These are phyloP conservation scores for Macroglossus sobrinus DNA, from an alignment of 2,113 vertebrate genomes.

Conservation along the genomic window DNA sequence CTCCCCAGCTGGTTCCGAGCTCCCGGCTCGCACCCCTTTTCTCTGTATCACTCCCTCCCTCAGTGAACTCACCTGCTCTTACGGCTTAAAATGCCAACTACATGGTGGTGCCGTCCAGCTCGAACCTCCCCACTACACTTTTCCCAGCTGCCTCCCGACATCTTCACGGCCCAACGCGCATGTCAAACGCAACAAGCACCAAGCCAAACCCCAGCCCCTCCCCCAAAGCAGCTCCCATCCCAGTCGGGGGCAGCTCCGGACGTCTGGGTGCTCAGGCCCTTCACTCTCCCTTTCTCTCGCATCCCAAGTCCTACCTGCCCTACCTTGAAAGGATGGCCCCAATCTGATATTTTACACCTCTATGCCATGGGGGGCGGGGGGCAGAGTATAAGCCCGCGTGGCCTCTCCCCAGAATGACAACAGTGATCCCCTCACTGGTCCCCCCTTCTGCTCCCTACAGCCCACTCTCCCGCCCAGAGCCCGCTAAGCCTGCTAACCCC, in stretches of 20 bases:
- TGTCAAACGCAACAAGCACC: background rate
- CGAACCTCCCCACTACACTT: background rate
- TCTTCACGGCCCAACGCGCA: background rate
- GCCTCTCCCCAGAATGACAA: background rate
- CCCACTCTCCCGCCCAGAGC: background rate
- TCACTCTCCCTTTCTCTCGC: background rate
- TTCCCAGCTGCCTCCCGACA: background rate
- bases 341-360: background rate
- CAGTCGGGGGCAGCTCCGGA: background rate
- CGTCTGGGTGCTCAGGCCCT: background rate
- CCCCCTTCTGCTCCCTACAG: background rate
- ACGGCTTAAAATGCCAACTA: background rate
- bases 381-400: background rate
- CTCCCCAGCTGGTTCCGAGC: background rate
- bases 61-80: too few relatives aligned
- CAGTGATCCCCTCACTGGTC: background rate
- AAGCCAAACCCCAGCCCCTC: background rate
- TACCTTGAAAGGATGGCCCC: background rate
- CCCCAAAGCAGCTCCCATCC: background rate
- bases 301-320: background rate
- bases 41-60: background rate
- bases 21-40: background rate
- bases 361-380: background rate
- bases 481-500: background rate
- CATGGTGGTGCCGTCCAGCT: background rate